Percentiles rank a stretch among this genome's conserved stretches.
Conservation (phyloP, 2,888 invertebrate genomes). For the Platycnemis pennipes region DNA sequence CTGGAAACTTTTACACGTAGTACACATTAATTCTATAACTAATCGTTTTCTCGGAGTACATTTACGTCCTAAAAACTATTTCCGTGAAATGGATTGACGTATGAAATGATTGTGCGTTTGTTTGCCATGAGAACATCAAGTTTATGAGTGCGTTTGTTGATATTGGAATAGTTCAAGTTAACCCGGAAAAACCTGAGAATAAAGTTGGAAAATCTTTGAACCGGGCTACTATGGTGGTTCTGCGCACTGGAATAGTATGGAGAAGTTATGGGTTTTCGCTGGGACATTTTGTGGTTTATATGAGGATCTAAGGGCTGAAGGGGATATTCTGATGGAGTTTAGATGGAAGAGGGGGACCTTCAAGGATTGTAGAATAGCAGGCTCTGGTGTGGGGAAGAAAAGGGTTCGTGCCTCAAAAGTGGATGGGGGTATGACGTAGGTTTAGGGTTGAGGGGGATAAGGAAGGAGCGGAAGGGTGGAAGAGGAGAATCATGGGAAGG, state of each 20-base stretch:
- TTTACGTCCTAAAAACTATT: too few species aligned
- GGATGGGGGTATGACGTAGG: neutral
- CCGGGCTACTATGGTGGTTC: too few species aligned
- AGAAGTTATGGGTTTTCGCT: neutral
- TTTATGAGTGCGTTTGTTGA: too few species aligned
- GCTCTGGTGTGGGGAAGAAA: neutral
- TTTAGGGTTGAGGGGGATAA: neutral
- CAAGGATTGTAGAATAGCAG: neutral
- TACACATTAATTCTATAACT: neutral
- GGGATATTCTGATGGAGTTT: neutral
- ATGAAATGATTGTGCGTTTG: too few species aligned
- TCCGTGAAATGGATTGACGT: too few species aligned
- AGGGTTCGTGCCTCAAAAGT: neutral
- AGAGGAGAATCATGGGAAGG: neutral
- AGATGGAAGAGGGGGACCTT: too few species aligned
- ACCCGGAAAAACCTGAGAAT: too few species aligned
- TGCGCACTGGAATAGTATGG: neutral
- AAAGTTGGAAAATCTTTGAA: too few species aligned
- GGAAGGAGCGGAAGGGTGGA: neutral
- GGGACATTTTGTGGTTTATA: neutral
- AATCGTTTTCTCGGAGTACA: neutral
- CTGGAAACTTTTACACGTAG: too few species aligned
- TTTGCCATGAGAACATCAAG: too few species aligned
- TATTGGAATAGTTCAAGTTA: too few species aligned
- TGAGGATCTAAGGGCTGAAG: neutral